phyloP scores from a whole-genome alignment of 2,797 vertebrate species.

The Ataeniobius toweri region DNA sequence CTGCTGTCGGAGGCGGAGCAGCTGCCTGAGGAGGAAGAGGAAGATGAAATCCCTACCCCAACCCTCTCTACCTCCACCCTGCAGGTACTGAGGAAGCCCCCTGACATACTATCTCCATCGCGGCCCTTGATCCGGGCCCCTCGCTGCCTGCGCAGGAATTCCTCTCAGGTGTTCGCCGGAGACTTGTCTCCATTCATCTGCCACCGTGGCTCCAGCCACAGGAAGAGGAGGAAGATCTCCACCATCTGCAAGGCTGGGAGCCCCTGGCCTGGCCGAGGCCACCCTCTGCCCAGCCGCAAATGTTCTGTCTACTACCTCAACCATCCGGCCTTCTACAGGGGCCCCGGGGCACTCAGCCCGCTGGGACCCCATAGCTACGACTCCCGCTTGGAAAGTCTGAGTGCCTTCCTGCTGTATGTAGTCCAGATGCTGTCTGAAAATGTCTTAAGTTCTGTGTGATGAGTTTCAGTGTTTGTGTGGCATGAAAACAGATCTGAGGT shows the following conservation, averaged over 20 bases:
- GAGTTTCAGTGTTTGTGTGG: not conserved
- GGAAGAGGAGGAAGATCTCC: conserved; percentile 71
- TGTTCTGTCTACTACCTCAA: conserved; percentile 66
- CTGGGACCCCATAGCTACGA: conserved; percentile 63
- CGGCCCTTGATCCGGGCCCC: conserved; percentile 76
- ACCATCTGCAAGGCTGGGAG: conserved; percentile 71
- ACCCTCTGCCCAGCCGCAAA: conserved; percentile 56
- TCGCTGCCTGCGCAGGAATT: conserved; percentile 82
- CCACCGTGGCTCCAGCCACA: conserved; percentile 53
- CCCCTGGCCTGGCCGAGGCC: conserved; percentile 66
- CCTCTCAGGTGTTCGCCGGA: conserved; percentile 74
- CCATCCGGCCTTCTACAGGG: conserved; percentile 59
- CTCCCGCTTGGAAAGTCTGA: conserved; percentile 79
- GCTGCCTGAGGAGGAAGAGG: conserved; percentile 49
- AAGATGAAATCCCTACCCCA: conserved; percentile 16
- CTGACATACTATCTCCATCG: not conserved
- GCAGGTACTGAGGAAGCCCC: conserved; percentile 33
- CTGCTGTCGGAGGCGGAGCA: conserved; percentile 44
- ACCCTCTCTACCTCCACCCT: conserved; percentile 16
- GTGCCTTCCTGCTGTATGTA: conserved; percentile 89
- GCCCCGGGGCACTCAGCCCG: conserved; percentile 60
- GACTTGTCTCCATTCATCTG: conserved; percentile 64
- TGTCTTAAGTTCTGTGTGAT: no score
- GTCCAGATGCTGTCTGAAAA: not conserved
- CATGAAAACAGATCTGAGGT: no score